These are phyloP conservation scores for Pitta sordida DNA, from an alignment of 2,113 vertebrate species.

Conservation along the genomic window DNA sequence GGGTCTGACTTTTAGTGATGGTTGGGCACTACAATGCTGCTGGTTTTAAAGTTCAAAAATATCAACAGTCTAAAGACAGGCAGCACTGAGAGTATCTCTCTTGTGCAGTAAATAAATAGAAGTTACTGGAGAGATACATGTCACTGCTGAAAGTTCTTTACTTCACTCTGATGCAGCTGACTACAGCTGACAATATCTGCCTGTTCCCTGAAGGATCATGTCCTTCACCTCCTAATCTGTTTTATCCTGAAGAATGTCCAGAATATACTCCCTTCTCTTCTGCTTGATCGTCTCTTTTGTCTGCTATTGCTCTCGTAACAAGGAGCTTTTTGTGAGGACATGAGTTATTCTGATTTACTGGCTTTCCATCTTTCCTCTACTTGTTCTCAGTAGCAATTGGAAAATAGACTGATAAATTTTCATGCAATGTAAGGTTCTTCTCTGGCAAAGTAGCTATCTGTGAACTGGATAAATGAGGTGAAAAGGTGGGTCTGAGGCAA, in stretches of 20 bases:
- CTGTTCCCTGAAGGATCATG: neutral
- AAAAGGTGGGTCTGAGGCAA: neutral
- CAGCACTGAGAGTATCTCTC: neutral
- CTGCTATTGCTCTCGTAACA: neutral
- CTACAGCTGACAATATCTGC: neutral
- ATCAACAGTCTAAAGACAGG: neutral
- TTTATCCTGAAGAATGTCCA: neutral
- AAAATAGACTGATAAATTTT: neutral
- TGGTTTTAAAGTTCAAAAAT: neutral
- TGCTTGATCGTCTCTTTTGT: neutral
- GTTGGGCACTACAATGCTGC: accelerated
- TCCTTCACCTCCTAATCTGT: neutral
- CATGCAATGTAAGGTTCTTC: neutral
- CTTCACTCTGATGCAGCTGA: neutral
- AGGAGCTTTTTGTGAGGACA: neutral
- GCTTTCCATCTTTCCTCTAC: neutral
- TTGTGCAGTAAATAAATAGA: neutral
- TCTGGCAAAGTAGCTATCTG: neutral
- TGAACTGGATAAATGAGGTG: neutral
- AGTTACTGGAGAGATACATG: neutral
- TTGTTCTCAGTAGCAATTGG: neutral
- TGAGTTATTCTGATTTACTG: neutral
- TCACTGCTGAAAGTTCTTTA: neutral
- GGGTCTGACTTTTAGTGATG: neutral
- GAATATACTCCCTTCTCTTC: neutral